These are phyloP conservation scores for Phrynocephalus guinanensis DNA, from an alignment of 2,797 vertebrate genomes.

Conservation along the genomic window DNA sequence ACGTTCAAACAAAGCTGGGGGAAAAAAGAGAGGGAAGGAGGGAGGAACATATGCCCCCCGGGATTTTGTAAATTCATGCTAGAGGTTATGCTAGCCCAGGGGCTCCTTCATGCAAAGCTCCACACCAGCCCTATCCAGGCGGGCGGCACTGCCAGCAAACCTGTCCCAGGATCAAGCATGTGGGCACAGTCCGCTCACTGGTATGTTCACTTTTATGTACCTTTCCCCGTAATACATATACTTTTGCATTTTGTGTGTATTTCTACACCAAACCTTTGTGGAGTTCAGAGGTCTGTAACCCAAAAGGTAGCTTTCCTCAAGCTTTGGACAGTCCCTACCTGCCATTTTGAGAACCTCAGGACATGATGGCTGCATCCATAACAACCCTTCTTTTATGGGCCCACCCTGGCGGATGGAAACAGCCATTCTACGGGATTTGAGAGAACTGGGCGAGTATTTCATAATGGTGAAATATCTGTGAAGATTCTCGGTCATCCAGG, in stretches of 20 bases:
- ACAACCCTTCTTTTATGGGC: not conserved
- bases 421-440: not conserved
- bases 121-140: not conserved
- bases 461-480: not conserved
- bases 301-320: too few relatives aligned
- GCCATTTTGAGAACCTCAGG: too few relatives aligned
- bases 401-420: not conserved
- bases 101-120: not conserved
- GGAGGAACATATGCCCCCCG: not conserved
- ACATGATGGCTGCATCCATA: not conserved
- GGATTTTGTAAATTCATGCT: not conserved
- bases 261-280: too few relatives aligned
- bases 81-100: not conserved
- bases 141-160: too few relatives aligned
- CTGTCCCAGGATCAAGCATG: too few relatives aligned
- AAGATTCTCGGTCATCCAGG: too few relatives aligned
- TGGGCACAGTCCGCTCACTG: too few relatives aligned
- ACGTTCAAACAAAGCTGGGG: slow-evolving; percentile 4
- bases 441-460: not conserved
- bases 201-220: not conserved
- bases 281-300: too few relatives aligned
- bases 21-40: not conserved
- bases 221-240: not conserved
- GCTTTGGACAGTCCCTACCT: too few relatives aligned
- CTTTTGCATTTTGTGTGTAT: too few relatives aligned